Evolutionary conservation across 2,888 invertebrate species (phyloP).

Genomic region (Lasius fuliginosus): DNA sequence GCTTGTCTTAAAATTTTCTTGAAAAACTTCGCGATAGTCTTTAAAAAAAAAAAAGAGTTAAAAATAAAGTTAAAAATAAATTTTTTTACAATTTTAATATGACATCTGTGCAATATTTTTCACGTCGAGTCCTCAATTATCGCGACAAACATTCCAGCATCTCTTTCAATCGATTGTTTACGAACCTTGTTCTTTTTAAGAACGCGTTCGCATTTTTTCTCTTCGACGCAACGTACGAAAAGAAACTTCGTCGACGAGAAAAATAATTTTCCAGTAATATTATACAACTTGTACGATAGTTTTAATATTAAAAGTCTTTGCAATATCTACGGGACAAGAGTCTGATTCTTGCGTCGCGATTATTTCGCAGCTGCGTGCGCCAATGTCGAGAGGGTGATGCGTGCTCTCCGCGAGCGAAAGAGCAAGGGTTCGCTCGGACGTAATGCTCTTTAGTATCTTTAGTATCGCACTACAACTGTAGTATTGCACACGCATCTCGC

Average conservation of each 20-base stretch:
- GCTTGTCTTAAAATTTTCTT: neutral
- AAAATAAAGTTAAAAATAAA: neutral
- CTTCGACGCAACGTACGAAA: neutral
- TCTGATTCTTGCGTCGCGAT: neutral
- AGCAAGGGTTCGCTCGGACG: constrained; percentile 33
- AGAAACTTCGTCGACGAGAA: neutral
- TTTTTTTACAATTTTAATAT: neutral
- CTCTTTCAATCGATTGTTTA: neutral
- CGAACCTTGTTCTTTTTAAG: neutral
- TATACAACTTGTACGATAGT: neutral
- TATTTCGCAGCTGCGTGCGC: constrained; percentile 4
- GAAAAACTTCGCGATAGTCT: neutral
- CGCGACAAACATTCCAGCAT: neutral
- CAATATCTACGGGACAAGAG: neutral
- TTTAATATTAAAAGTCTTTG: neutral
- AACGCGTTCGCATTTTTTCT: neutral
- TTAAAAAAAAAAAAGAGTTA: neutral
- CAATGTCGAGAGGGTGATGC: constrained; percentile 45
- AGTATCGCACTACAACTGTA: constrained; percentile 6
- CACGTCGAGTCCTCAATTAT: neutral
- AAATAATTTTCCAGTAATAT: neutral
- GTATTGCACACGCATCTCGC: neutral
- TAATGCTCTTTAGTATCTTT: constrained; percentile 37
- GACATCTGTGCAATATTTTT: neutral
- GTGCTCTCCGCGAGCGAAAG: constrained; percentile 9